Base-by-base conservation (phyloP, 2,888 invertebrate genomes). In the Abrostola triplasia region DNA sequence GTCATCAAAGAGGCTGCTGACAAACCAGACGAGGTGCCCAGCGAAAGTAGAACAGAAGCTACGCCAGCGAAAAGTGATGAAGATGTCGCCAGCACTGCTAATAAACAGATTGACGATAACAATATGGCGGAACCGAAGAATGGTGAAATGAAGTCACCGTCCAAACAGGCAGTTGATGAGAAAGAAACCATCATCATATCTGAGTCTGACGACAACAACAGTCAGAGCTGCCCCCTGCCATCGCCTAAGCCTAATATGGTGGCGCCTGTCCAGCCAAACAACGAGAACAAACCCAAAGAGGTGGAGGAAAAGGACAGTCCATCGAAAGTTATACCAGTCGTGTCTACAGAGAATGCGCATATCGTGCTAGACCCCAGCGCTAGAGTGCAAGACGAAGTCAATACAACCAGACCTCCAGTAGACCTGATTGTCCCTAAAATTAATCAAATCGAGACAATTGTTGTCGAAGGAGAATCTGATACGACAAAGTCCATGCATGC, bases 181-280 rank as follows among this genome's bases (percentile, higher is more conserved):
- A 92, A 92, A 81, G 95, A 93, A 60, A 93, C 93, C 0, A 92
- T 95, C 36, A 84, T 93, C 10, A 94, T 95, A 81, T 93, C 94
- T 0, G 94, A 95, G 79, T 94, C 94, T 11, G 94, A 94, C 80
- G 92, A 95, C 68, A 94, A 93, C 76, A 90, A 95, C 80, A 92
- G 95, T 82, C 92, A 95, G 74, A 94, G 94, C 79, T 93, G 94
- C 76, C 94, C 94, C 1, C 73, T 94, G 36, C 94, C 94, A n/a
- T 93, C 94, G 5, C 94, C 94, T 0, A 92, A 92, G 80, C 89
- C 87, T 13, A 88, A 88, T 57, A 77, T 80, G 11, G 81, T 90
- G 49, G 84, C 83, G 13, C 92, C 90, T 12, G 84, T 88, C 8
- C 82, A 77, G 51, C 85, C 85, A 42, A 85, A 82, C 38, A 87